Conservation (phyloP, 2,888 invertebrate species). For the Smittia aterrima region DNA sequence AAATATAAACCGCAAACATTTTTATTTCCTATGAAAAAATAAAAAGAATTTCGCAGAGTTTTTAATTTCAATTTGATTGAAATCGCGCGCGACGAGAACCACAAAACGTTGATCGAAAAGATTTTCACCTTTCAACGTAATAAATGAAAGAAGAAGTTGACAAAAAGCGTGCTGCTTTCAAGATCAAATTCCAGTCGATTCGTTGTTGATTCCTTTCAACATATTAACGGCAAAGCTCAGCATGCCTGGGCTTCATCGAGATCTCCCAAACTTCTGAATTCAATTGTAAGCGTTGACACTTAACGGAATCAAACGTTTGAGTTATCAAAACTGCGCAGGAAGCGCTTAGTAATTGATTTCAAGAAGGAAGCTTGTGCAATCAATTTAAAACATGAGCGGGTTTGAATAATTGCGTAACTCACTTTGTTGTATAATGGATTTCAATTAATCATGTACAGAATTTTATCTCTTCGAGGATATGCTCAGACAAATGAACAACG, state of each 20-base stretch:
- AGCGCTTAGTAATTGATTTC: neutral
- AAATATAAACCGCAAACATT: neutral
- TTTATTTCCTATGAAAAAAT: neutral
- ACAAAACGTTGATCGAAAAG: too few species aligned
- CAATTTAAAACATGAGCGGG: neutral
- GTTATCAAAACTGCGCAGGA: neutral
- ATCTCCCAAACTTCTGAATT: neutral
- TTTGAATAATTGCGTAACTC: neutral
- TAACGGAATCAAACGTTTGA: neutral
- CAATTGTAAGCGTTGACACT: neutral
- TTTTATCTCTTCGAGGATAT: neutral
- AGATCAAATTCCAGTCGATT: neutral
- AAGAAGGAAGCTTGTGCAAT: slow-evolving; percentile 11
- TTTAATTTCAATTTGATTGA: neutral
- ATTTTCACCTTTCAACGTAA: neutral
- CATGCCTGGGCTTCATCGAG: neutral
- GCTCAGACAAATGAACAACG: neutral
- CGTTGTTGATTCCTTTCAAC: neutral
- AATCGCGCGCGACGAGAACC: neutral
- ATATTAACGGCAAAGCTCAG: neutral
- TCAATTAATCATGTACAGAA: slow-evolving; percentile 1
- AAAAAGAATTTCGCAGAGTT: neutral
- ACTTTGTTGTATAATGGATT: neutral
- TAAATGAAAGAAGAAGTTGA: slow-evolving; percentile 5
- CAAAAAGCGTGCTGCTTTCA: slow-evolving; percentile 23